phyloP scores from a whole-genome alignment of 2,797 vertebrate genomes.

The Heterohyrax brucei region DNA sequence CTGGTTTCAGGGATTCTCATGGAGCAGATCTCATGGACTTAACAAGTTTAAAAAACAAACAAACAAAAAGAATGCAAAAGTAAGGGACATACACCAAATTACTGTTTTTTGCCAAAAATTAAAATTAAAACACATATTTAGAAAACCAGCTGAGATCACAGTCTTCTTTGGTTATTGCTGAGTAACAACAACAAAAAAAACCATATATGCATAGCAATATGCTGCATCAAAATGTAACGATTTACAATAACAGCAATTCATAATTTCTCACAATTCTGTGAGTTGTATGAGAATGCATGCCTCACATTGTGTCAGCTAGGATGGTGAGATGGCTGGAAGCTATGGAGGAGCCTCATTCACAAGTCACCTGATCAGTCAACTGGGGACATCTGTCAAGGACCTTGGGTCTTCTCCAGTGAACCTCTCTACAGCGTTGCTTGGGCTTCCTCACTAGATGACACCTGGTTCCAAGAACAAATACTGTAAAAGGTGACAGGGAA shows the following conservation, averaged over 20 bases:
- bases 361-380: background rate
- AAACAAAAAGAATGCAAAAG: background rate
- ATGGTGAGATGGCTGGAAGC: background rate
- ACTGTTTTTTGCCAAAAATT: background rate
- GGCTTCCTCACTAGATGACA: background rate
- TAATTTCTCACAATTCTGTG: background rate
- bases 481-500: background rate
- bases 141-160: background rate
- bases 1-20: background rate
- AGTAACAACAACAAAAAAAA: background rate
- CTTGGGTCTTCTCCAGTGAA: background rate
- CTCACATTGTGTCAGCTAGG: background rate
- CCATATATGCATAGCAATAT: too few species aligned
- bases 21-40: background rate
- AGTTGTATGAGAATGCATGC: background rate
- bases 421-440: background rate
- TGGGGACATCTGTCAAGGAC: background rate
- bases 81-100: background rate
- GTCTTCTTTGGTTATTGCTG: background rate
- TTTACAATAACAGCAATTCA: background rate
- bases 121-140: slow-evolving; percentile 10
- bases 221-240: background rate
- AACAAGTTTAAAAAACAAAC: background rate
- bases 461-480: slow-evolving; percentile 2
- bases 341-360: background rate